Evolutionary conservation across 2,113 vertebrate genomes (phyloP), one percentile per base, ranked within the genome.

Genomic region (Platanista minor): DNA sequence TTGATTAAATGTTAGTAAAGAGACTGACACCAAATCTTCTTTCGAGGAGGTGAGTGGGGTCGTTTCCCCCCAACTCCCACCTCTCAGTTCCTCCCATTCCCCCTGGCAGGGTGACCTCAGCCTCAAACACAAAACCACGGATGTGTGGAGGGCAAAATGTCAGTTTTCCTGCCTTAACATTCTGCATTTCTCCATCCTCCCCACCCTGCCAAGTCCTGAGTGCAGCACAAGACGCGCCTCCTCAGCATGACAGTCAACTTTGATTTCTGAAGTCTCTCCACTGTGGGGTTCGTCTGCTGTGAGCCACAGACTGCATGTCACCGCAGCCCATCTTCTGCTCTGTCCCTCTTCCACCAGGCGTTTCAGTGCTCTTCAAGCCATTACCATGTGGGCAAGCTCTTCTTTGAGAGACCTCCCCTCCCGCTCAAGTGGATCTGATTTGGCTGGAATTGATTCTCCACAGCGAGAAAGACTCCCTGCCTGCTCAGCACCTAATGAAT

Each of bases 111-210:
- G 71, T 14, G 14, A 54, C 46, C 41, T 71, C 52, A 25, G 31
- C 21, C 67, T 87, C 77, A 89, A 81, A 85, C 7, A n/a, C 0
- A 31, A 89, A 95, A 52, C 12, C 23, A 7, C 4, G 7, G 41
- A 69, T 7, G 14, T 46, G 13, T 80, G 12, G 11, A 85, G 71
- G 52, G 61, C 5, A 75, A 69, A n/a, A 2, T 27, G 31, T 25
- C 4, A 27, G 41, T 83, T 52, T 81, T 71, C 36, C 64, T 90
- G 41, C n/a, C 67, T 89, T 64, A 52, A 59, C 52, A 71, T n/a
- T 93, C 88, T 66, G 74, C 36, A n/a, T 36, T 82, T 94, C 90
- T 33, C 85, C 74, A 71, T 21, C 25, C 39, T 82, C 7, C 23
- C n/a, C 54, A 29, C 3, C 17, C 62, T 15, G 14, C 39, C 69